These are phyloP conservation scores for Calyptommatus sinebrachiatus DNA, from an alignment of 2,113 vertebrate genomes.

Conservation along the genomic window DNA sequence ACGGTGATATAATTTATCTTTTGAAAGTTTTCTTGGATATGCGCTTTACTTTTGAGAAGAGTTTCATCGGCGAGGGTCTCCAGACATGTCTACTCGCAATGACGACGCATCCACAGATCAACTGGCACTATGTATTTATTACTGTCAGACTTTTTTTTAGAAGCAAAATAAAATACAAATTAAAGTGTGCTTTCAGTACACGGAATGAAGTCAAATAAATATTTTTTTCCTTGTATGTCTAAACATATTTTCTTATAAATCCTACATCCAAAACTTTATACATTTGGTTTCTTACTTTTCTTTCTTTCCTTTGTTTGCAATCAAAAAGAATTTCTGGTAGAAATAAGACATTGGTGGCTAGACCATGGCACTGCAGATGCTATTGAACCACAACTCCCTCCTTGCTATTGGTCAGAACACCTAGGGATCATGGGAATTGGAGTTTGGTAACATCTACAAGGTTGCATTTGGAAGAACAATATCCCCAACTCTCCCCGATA, in stretches of 20 bases:
- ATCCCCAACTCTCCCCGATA: slow-evolving; percentile 61
- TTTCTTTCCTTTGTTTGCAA: slow-evolving; percentile 56
- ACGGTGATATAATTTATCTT: no score
- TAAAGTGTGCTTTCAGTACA: slow-evolving; percentile 83
- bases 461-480: slow-evolving; percentile 6
- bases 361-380: no score
- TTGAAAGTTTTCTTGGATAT: no score
- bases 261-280: slow-evolving; percentile 81
- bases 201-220: slow-evolving; percentile 85
- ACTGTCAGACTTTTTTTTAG: slow-evolving; percentile 46
- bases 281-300: slow-evolving; percentile 76
- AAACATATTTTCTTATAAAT: slow-evolving; percentile 76
- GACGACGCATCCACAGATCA: slow-evolving; percentile 48
- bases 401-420: no score
- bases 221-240: slow-evolving; percentile 77
- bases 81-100: background rate
- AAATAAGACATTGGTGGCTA: slow-evolving; percentile 35
- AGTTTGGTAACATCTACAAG: no score
- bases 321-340: slow-evolving; percentile 62
- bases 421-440: no score
- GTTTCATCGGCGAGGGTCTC: background rate
- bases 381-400: no score
- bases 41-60: no score
- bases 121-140: slow-evolving; percentile 55
- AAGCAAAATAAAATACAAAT: slow-evolving; percentile 70